These are phyloP conservation scores for Xenotilapia leptura DNA, from an alignment of 2,113 vertebrate species.

Conservation along the genomic window DNA sequence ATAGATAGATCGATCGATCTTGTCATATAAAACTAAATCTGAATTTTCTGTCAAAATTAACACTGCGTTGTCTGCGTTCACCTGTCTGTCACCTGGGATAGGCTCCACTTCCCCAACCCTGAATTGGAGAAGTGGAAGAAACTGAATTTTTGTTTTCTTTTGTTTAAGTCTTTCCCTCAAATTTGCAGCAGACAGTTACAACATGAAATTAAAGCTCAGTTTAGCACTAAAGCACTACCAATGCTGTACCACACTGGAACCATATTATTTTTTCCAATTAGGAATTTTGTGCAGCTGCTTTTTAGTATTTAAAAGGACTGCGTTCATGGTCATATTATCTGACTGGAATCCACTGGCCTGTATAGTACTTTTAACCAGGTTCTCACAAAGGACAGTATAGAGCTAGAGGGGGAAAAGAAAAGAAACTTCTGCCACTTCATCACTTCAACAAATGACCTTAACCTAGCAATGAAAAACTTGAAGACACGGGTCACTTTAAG, in stretches of 20 bases:
- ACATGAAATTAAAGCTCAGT: not conserved
- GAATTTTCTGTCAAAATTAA: not conserved
- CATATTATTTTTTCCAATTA: not conserved
- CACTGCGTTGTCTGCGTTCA: not conserved
- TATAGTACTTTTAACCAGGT: not conserved
- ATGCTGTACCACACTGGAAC: not conserved
- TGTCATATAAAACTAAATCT: not conserved
- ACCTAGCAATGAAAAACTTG: not conserved
- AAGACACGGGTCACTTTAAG: not conserved
- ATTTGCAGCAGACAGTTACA: not conserved
- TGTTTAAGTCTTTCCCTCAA: not conserved
- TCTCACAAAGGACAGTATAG: not conserved
- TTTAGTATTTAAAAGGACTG: not conserved
- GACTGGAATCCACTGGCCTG: not conserved
- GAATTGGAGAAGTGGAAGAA: not conserved
- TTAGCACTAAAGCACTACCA: not conserved
- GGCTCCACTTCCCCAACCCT: not conserved
- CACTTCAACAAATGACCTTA: not conserved
- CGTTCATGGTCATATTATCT: not conserved
- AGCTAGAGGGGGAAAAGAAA: rapidly evolving
- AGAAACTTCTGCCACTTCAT: not conserved
- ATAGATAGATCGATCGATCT: not conserved
- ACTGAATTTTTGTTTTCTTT: not conserved
- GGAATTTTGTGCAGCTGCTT: not conserved
- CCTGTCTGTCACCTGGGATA: not conserved